Percentiles rank a stretch among this genome's conserved stretches.
Conservation (phyloP, 2,113 vertebrate species). For the Nannospalax galili region DNA sequence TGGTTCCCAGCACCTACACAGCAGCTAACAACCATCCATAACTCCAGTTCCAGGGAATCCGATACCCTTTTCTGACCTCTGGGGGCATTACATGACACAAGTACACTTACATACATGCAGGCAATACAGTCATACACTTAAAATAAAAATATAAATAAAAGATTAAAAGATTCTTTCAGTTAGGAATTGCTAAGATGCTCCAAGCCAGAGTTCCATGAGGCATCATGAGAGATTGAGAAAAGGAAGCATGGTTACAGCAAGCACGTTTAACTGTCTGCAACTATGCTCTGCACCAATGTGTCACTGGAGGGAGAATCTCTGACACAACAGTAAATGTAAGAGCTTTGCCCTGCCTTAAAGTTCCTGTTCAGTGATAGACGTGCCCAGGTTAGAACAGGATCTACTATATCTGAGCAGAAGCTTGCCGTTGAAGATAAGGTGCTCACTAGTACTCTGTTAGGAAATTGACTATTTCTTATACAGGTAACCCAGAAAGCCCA, state of each 20-base stretch:
- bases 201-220: neutral
- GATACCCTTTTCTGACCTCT: too few relatives aligned
- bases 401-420: neutral
- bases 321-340: neutral
- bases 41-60: too few relatives aligned
- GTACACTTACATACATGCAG: too few relatives aligned
- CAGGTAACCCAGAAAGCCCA: neutral
- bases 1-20: too few relatives aligned
- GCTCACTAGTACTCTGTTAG: neutral
- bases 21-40: too few relatives aligned
- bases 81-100: too few relatives aligned
- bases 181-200: slow-evolving; percentile 16
- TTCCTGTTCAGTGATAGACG: neutral
- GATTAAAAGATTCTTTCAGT: neutral
- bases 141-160: too few relatives aligned
- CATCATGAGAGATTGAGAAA: slow-evolving; percentile 21
- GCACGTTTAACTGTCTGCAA: neutral
- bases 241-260: neutral
- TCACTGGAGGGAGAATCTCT: slow-evolving; percentile 18
- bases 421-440: neutral
- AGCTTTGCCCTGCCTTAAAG: neutral
- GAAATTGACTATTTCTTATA: neutral
- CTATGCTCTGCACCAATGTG: neutral
- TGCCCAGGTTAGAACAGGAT: neutral
- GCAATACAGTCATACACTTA: too few relatives aligned